A percentile compares a stretch with the other conserved stretches of the same genome.
Conservation (phyloP, 2,797 vertebrate species). For the Caiman crocodilus region DNA sequence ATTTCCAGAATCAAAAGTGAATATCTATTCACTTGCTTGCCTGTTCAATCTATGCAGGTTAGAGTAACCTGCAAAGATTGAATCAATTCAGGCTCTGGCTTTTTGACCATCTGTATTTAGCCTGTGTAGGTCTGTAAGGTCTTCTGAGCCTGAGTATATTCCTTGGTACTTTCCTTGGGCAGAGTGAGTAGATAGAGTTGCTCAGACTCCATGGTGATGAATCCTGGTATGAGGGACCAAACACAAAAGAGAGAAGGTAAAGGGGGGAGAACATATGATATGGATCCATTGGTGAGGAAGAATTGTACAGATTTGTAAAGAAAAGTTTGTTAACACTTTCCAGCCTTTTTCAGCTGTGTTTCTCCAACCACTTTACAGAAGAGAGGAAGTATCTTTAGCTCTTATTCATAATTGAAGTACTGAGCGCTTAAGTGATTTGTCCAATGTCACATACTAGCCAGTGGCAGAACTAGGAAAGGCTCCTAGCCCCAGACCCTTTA, state of each 20-base stretch:
- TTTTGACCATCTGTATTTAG: no score
- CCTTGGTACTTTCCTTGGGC: not conserved
- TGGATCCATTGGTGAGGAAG: not conserved
- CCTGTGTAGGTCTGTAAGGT: not conserved
- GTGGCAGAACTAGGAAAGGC: not conserved
- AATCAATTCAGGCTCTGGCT: no score
- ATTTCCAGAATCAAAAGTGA: no score
- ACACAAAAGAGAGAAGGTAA: not conserved
- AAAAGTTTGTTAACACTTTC: not conserved
- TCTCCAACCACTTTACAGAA: not conserved
- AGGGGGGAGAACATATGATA: not conserved
- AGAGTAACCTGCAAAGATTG: no score
- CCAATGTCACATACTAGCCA: not conserved
- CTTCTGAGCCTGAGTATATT: not conserved
- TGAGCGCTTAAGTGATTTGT: not conserved
- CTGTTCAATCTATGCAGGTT: no score
- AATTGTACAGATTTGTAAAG: no score
- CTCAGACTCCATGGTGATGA: not conserved
- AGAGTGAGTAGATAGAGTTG: not conserved
- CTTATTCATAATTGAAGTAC: not conserved
- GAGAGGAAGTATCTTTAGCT: not conserved
- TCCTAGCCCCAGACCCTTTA: not conserved
- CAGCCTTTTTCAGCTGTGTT: not conserved
- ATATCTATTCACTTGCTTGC: no score
- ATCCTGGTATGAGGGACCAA: not conserved